Percentiles rank a stretch among this genome's conserved stretches.
phyloP scores from a whole-genome alignment of 1,140 invertebrate genomes.

The Drosophila sp. region DNA sequence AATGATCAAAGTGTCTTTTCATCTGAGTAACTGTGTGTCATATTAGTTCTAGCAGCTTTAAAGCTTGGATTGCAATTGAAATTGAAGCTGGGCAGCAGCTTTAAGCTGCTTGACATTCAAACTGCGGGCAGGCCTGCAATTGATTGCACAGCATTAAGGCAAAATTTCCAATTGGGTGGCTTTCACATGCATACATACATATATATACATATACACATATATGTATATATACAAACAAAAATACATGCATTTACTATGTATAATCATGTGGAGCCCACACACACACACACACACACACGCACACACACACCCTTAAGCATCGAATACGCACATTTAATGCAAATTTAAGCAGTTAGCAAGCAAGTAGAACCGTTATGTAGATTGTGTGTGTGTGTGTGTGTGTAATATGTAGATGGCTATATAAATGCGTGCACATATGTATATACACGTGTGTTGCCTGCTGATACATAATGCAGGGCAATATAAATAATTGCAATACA shows the following conservation, averaged over 20 bases:
- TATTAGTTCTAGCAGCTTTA: slow-evolving; percentile 9
- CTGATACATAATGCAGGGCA: slow-evolving; percentile 77
- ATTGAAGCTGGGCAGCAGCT: slow-evolving; percentile 11
- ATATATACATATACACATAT: too few relatives aligned
- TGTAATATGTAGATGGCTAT: slow-evolving; percentile 22
- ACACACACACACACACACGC: slow-evolving; percentile 10
- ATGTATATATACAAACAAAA: slow-evolving; percentile 7
- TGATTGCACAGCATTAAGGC: slow-evolving; percentile 62
- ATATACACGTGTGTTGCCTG: slow-evolving; percentile 46
- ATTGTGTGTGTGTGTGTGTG: slow-evolving; percentile 37
- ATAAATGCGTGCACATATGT: slow-evolving; percentile 31
- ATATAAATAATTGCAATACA: slow-evolving; percentile 81
- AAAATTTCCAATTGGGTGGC: slow-evolving; percentile 76
- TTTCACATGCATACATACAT: slow-evolving; percentile 21
- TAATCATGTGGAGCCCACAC: slow-evolving; percentile 35
- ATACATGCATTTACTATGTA: slow-evolving; percentile 8
- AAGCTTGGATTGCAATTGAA: slow-evolving; percentile 30
- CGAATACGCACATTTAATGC: slow-evolving; percentile 78
- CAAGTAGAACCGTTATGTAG: slow-evolving; percentile 76
- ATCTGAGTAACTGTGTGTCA: too few relatives aligned
- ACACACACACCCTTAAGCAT: slow-evolving; percentile 36
- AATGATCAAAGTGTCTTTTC: too few relatives aligned
- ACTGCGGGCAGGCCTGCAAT: slow-evolving; percentile 41
- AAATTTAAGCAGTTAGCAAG: slow-evolving; percentile 82
- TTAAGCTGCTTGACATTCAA: slow-evolving; percentile 45